Evolutionary conservation across 1,140 invertebrate genomes (phyloP), one percentile per base, ranked within the genome.

Genomic region (Lucilia sericata): DNA sequence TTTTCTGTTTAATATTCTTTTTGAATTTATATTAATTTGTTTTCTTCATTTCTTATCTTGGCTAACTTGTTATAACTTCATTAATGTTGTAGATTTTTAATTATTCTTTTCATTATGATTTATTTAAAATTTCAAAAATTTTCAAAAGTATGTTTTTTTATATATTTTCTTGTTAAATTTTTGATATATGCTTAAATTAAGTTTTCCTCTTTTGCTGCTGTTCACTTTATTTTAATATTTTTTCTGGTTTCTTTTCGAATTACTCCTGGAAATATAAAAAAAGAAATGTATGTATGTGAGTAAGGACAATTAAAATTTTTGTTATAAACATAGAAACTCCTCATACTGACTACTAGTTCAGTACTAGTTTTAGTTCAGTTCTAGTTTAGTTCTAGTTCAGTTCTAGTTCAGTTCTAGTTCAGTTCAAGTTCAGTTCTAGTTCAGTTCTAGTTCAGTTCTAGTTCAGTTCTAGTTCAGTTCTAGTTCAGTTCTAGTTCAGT

Each of bases 101-200:
- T 42, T 76, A 42, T 76, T 76, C 17, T n/a, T 76, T 42, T n/a
- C 10, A n/a, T 21, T 74, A 74, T 74, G 70, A 74, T 74, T 74
- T 74, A 30, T 30, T 74, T 19, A 76, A 76, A 76, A 76, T 42
- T 80, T 80, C 76, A 80, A 80, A 80, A 80, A 51, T 80, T 19
- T 78, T 78, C 17, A 80, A 80, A 76, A 80, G 21, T 80, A 49
- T 49, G 42, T 25, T 21, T 21, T 80, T 76, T 30, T 30, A 14
- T 75, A 25, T 36, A 21, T 49, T 80, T 80, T 49, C 47, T 51
- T 51, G 19, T 49, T 80, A 42, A 19, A 19, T 78, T 70, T 80
- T 80, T 80, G 76, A 80, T 80, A 80, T 80, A 51, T 80, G 76
- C 76, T 80, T 49, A 80, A 51, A 80, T 80, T 80, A 80, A 49